Evolutionary conservation across 2,113 vertebrate genomes (phyloP).

Genomic region (Hiodon tergisus): DNA sequence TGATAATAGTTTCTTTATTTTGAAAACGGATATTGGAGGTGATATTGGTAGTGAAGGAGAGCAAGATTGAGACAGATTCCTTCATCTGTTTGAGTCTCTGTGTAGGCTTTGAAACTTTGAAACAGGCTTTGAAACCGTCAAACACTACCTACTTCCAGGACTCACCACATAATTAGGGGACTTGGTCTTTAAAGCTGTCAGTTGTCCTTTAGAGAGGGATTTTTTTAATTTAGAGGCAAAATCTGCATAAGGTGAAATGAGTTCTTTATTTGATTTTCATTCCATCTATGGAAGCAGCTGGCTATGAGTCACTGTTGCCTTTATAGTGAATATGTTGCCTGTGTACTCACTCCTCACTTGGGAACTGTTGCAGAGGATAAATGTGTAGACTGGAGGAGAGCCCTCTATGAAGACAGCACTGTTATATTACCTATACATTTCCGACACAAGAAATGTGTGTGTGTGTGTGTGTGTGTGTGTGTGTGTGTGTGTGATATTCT

Average conservation of each 20-base stretch:
- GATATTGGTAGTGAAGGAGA: neutral
- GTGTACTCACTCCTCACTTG: neutral
- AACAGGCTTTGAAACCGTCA: neutral
- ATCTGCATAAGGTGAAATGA: neutral
- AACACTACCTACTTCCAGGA: neutral
- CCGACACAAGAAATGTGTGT: too few relatives aligned
- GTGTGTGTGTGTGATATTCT: too few relatives aligned
- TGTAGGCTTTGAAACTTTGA: neutral
- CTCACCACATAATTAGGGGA: neutral
- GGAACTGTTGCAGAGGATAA: conserved; percentile 33
- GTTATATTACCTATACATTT: conserved; percentile 15
- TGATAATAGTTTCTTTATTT: neutral
- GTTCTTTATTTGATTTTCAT: neutral
- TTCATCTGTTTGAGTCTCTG: neutral
- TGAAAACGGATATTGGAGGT: neutral
- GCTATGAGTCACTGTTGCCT: neutral
- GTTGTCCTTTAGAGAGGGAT: neutral
- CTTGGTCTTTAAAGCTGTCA: conserved; percentile 9
- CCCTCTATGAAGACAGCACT: conserved; percentile 28
- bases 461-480: too few relatives aligned
- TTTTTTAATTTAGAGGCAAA: neutral
- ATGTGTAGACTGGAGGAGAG: conserved; percentile 29
- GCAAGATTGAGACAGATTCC: neutral
- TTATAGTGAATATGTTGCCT: neutral
- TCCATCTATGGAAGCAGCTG: neutral